Percentiles rank a stretch among this genome's conserved stretches.
phyloP scores from a whole-genome alignment of 2,888 invertebrate genomes.

The Ametastegia equiseti region DNA sequence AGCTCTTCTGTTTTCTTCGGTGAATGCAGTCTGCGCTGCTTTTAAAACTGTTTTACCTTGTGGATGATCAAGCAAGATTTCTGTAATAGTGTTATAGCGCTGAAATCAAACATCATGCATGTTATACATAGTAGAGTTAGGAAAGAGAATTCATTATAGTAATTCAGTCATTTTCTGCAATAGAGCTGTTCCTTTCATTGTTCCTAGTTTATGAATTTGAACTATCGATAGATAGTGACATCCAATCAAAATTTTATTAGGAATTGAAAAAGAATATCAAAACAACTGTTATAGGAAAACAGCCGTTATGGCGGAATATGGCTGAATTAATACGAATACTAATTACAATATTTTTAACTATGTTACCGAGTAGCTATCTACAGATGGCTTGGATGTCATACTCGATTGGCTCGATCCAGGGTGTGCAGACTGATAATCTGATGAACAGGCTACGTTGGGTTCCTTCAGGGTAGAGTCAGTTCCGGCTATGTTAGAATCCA shows the following conservation, averaged over 20 bases:
- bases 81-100: constrained; percentile 20
- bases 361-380: background rate
- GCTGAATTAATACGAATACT: background rate
- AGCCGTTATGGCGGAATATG: background rate
- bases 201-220: too few species aligned
- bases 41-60: constrained; percentile 44
- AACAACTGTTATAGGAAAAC: too few species aligned
- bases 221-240: too few species aligned
- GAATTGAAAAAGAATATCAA: too few species aligned
- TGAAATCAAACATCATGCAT: too few species aligned
- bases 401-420: background rate
- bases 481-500: background rate
- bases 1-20: constrained; percentile 42
- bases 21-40: constrained; percentile 43
- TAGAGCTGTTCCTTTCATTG: too few species aligned
- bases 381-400: background rate
- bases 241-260: too few species aligned
- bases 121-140: too few species aligned
- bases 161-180: background rate
- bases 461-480: too few species aligned
- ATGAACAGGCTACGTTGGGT: background rate
- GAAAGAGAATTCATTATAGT: background rate
- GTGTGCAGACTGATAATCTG: background rate
- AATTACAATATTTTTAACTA: background rate
- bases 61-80: constrained; percentile 37